Base-by-base conservation (phyloP, 2,113 vertebrate species). In the Corythornis cristatus region DNA sequence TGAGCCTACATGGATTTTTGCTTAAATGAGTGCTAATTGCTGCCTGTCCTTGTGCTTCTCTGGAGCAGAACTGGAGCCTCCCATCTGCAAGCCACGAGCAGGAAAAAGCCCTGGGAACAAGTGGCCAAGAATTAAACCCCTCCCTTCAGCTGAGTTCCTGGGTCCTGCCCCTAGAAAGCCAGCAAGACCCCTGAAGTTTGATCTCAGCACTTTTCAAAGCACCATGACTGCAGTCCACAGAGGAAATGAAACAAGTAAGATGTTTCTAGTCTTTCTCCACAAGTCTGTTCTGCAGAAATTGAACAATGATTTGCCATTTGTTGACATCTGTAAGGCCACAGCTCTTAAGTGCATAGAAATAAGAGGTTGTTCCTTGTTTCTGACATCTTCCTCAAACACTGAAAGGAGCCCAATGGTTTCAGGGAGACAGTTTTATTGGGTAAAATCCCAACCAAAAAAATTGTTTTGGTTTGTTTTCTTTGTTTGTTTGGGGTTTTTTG, bases 121-220 rank as follows among this genome's bases (percentile, higher is more conserved):
- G 50, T 90, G 90, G 45, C 97, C 97, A 46, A 98, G 71, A 75
- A 86, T 57, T 11, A 98, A 96, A 89, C 45, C 83, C 53, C 95
- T 98, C 46, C 97, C 97, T 65, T 74, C 97, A 16, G 21, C 75
- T 3, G 68, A 89, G 19, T 91, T 80, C 57, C 95, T 97, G 73
- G 97, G 95, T 54, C 90, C 92, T 19, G 87, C 98, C 71, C 98
- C 98, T 65, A 33, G 57, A 50, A 98, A 98, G 88, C 98, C 98
- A 7, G 42, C 56, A 5, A 98, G 95, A 62, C 98, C 96, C n/a
- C 94, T 86, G 0, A 57, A n/a, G 0, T 80, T 97, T 73, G 90
- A 97, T 72, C 95, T 98, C 37, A 57, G 91, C 42, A 15, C 33
- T 83, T 97, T 97, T 90, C 92, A 1, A 64, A 83, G n/a, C 4